Conservation (phyloP, 2,888 invertebrate genomes). For the Synanthedon vespiformis region DNA sequence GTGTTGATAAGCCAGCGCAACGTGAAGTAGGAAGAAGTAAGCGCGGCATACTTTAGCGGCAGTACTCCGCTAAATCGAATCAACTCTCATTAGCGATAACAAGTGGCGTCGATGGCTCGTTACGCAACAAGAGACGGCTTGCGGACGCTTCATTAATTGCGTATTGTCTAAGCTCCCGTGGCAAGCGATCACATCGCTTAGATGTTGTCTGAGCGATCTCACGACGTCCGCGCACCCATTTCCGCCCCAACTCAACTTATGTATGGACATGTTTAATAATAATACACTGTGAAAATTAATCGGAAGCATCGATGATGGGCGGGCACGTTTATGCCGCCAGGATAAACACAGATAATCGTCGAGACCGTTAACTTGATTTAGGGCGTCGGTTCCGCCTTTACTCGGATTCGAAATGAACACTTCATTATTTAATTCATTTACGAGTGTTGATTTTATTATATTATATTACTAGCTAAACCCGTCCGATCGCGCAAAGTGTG, state of each 20-base stretch:
- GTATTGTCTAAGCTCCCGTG: constrained; percentile 40
- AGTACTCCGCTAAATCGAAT: constrained; percentile 24
- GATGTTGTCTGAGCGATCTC: constrained; percentile 31
- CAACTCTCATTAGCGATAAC: constrained; percentile 50
- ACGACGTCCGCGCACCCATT: constrained; percentile 20
- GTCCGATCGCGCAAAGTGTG: too few relatives aligned
- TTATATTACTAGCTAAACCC: too few relatives aligned
- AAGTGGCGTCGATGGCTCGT: constrained; percentile 36
- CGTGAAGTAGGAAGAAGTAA: constrained; percentile 13
- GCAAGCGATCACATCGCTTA: constrained; percentile 34
- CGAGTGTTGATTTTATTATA: neutral
- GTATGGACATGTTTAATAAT: constrained; percentile 33
- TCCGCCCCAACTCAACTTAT: constrained; percentile 13
- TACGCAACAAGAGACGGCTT: constrained; percentile 37
- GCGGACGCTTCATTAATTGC: constrained; percentile 50
- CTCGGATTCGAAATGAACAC: constrained; percentile 3
- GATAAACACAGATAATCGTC: constrained; percentile 46
- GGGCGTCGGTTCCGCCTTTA: constrained; percentile 30
- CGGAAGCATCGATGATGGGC: constrained; percentile 44
- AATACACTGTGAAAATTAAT: constrained; percentile 35
- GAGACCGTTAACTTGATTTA: constrained; percentile 45
- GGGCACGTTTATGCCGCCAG: constrained; percentile 41
- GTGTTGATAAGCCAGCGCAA: neutral
- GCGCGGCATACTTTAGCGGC: constrained; percentile 16
- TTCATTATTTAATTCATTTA: constrained; percentile 1